Percentiles rank a stretch among this genome's conserved stretches.
These are phyloP conservation scores for Drosophila ironensis DNA, from an alignment of 1,140 invertebrate genomes.

Conservation along the genomic window DNA sequence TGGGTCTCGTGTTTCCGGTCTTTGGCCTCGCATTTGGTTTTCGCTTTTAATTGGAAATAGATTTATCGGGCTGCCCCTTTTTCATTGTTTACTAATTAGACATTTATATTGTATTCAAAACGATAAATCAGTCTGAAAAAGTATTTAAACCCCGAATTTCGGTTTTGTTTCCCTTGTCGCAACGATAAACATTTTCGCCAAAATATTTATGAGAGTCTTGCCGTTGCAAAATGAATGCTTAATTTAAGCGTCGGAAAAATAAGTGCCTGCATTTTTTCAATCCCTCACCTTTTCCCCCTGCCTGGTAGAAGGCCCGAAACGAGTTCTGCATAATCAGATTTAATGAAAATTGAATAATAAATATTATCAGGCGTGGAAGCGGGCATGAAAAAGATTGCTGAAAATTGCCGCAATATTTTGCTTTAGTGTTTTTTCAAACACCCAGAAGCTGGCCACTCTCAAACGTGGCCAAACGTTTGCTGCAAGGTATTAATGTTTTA, in stretches of 20 bases:
- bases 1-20: constrained; percentile 51
- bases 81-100: constrained; percentile 48
- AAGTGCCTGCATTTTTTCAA: constrained; percentile 61
- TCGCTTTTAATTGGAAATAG: constrained; percentile 43
- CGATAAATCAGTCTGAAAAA: constrained; percentile 15
- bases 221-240: constrained; percentile 65
- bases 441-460: constrained; percentile 21
- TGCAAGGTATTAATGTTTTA: constrained; percentile 11
- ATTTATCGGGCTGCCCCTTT: constrained; percentile 40
- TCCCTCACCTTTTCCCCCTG: not conserved
- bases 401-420: constrained; percentile 58
- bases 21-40: not conserved
- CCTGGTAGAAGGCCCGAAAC: constrained; percentile 32
- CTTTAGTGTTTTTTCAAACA: constrained; percentile 29
- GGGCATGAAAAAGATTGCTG: constrained; percentile 42
- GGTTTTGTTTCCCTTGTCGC: constrained; percentile 40
- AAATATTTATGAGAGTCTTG: constrained; percentile 57
- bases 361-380: constrained; percentile 63
- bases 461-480: constrained; percentile 2
- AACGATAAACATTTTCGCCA: constrained; percentile 55
- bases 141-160: not conserved
- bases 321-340: constrained; percentile 68
- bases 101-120: constrained; percentile 45
- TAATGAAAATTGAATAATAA: constrained; percentile 80
- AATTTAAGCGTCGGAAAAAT: constrained; percentile 73